Percentiles rank a stretch among this genome's conserved stretches.
Evolutionary conservation across 2,888 invertebrate genomes (phyloP).

Genomic region (Hermaeophaga mercurialis): DNA sequence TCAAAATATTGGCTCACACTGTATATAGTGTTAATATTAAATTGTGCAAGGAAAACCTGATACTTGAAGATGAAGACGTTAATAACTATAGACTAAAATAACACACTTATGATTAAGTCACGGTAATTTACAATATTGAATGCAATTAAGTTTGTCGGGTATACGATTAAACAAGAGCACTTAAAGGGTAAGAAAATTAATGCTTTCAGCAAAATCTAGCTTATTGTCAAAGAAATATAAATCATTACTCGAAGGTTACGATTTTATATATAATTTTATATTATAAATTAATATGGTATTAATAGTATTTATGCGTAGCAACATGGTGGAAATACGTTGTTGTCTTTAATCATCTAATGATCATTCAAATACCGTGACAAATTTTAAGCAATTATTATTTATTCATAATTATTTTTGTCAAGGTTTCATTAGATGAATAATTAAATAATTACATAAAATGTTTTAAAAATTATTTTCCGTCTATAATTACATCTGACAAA

Average conservation of each 20-base stretch:
- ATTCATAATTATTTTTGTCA: slow-evolving; percentile 37
- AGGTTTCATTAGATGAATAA: slow-evolving; percentile 41
- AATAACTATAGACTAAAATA: no score
- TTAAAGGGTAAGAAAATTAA: slow-evolving; percentile 12
- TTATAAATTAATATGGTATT: slow-evolving; percentile 7
- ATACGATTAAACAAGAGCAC: background rate
- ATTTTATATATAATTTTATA: slow-evolving; percentile 6
- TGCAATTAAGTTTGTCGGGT: background rate
- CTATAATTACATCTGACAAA: slow-evolving; percentile 35
- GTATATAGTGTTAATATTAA: no score
- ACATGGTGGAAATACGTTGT: background rate
- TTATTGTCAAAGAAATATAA: slow-evolving; percentile 4
- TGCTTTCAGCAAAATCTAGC: slow-evolving; percentile 3
- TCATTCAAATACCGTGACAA: slow-evolving; percentile 28
- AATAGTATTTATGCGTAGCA: slow-evolving; percentile 5
- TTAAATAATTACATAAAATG: slow-evolving; percentile 37
- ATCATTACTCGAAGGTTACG: slow-evolving; percentile 8
- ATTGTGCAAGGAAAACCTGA: no score
- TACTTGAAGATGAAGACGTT: no score
- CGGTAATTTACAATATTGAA: slow-evolving; percentile 4
- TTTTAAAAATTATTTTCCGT: slow-evolving; percentile 38
- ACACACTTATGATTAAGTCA: slow-evolving; percentile 13
- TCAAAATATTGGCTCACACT: no score
- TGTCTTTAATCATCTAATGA: slow-evolving; percentile 10
- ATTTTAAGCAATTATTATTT: slow-evolving; percentile 34